These are phyloP conservation scores for Biston betularia DNA, from an alignment of 2,888 invertebrate genomes.

Conservation along the genomic window DNA sequence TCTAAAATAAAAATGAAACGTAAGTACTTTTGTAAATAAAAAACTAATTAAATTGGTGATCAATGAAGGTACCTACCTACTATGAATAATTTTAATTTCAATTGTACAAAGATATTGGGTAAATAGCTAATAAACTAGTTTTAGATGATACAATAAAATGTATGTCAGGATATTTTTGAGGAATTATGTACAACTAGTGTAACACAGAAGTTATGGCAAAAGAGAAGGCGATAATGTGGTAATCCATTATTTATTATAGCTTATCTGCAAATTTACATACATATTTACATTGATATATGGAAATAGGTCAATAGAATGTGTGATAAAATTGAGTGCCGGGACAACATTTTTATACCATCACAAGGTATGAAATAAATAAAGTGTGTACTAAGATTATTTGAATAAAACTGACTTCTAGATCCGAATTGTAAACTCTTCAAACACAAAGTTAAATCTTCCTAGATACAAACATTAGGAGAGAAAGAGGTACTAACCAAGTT, in stretches of 20 bases:
- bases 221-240: constrained; percentile 14
- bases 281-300: constrained; percentile 33
- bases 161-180: constrained; percentile 5
- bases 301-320: constrained; percentile 31
- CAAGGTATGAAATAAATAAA: constrained; percentile 5
- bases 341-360: constrained; percentile 2
- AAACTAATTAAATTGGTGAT: constrained; percentile 1
- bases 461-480: too few species aligned
- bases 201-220: constrained; percentile 19
- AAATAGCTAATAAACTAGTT: constrained; percentile 18
- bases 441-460: neutral
- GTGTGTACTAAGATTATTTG: neutral
- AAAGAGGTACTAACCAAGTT: too few species aligned
- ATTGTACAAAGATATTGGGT: constrained; percentile 16
- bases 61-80: constrained; percentile 20
- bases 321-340: constrained; percentile 32
- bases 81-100: neutral
- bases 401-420: neutral
- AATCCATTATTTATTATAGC: constrained; percentile 28
- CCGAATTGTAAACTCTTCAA: neutral
- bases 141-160: constrained; percentile 14
- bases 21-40: constrained; percentile 20
- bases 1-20: constrained; percentile 21
- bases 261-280: constrained; percentile 32
- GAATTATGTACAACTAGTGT: constrained; percentile 16